Base-by-base conservation (phyloP, 1,140 invertebrate species). In the Drosophila kohkoa region DNA sequence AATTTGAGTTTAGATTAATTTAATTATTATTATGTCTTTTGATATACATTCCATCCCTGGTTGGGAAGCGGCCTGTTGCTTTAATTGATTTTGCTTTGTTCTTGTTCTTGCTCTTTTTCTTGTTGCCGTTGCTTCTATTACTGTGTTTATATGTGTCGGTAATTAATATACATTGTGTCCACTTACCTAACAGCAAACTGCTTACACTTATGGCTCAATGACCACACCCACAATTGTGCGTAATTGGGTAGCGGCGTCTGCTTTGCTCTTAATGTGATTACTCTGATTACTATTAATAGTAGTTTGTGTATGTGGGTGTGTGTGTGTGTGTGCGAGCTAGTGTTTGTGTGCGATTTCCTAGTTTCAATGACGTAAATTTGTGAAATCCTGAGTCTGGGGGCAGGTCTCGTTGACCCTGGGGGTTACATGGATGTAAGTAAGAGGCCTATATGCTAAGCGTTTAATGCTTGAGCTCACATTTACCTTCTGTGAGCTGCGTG, bases 151-250 rank as follows among this genome's bases (percentile, higher is more conserved):
- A 15, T 58, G 57, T 30, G 43, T 55, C 58, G 57, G 63, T 78
- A 78, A 78, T 78, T 78, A 78, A 75, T 63, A 78, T 60, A 57
- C 62, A 66, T 78, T 71, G 66, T 65, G 59, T 74, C 73, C 67
- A 75, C 60, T 75, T 75, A 75, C 41, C 58, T 45, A 75, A 69
- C 72, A 54, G 72, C 66, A 38, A 75, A 71, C 46, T 25, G 25
- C 45, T 45, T 57, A 51, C 54, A 63, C 41, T 55, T 55, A 30
- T 35, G 52, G 49, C 20, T 38, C 45, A 32, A 2, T 32, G 16
- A 45, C 38, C 64, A 54, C 71, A 30, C 65, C 59, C 41, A 46
- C 28, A 54, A 43, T 55, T 58, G 49, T 75, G 66, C 48, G 32
- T 78, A 71, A 71, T 60, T 68, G 62, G 49, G 38, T 28, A 52